phyloP scores from a whole-genome alignment of 2,888 invertebrate genomes.

The Drosophila nigricruria region DNA sequence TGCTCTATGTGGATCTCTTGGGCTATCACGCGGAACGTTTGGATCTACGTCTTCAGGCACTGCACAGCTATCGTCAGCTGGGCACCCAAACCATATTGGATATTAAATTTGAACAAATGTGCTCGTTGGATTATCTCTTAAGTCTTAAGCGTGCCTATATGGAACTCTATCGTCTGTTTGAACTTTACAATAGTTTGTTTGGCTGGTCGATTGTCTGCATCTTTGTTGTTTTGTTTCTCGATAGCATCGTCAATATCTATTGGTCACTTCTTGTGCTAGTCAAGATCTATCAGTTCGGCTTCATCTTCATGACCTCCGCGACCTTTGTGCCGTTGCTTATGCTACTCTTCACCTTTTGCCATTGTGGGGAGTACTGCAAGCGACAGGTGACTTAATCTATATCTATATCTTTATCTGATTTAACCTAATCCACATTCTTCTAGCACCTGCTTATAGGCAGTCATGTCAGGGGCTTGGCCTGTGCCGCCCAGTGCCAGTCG shows the following conservation, averaged over 20 bases:
- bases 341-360: slow-evolving; percentile 58
- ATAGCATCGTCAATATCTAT: slow-evolving; percentile 70
- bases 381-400: slow-evolving; percentile 56
- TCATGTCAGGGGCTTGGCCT: slow-evolving; percentile 59
- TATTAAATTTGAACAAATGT: slow-evolving; percentile 54
- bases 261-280: slow-evolving; percentile 65
- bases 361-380: slow-evolving; percentile 71
- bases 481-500: slow-evolving; percentile 26
- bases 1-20: slow-evolving; percentile 55
- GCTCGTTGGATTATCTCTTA: slow-evolving; percentile 70
- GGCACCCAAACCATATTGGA: slow-evolving; percentile 47
- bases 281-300: slow-evolving; percentile 47
- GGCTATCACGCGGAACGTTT: slow-evolving; percentile 59
- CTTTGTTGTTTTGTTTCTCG: slow-evolving; percentile 70
- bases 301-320: slow-evolving; percentile 48
- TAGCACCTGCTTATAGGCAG: slow-evolving; percentile 61
- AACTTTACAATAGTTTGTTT: slow-evolving; percentile 60
- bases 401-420: neutral
- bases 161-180: slow-evolving; percentile 61
- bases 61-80: slow-evolving; percentile 51
- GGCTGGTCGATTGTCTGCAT: slow-evolving; percentile 71
- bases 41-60: slow-evolving; percentile 50
- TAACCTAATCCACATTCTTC: neutral
- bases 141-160: slow-evolving; percentile 69
- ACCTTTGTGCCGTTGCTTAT: slow-evolving; percentile 49